A percentile compares a stretch with the other conserved stretches of the same genome.
Evolutionary conservation across 2,888 invertebrate species (phyloP).

Genomic region (Quadriops clusia): DNA sequence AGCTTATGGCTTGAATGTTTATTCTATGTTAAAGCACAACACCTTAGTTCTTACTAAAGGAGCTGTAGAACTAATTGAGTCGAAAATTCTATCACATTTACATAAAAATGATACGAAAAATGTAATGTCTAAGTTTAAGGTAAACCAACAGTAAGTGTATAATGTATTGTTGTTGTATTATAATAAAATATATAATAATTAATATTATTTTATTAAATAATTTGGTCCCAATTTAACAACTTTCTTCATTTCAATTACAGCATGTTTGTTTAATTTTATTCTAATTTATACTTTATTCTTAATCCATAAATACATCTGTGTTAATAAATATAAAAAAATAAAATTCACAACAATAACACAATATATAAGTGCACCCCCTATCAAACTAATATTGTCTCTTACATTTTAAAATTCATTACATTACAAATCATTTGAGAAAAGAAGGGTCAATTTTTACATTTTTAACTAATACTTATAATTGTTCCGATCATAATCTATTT

Average conservation of each 20-base stretch:
- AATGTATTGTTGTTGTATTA: not conserved
- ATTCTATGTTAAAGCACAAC: constrained; percentile 93
- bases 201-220: constrained; percentile 5
- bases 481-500: too few species aligned
- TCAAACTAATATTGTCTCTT: not conserved
- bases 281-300: not conserved
- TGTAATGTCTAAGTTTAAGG: constrained; percentile 41
- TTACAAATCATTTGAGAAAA: constrained; percentile 1
- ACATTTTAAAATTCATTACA: not conserved
- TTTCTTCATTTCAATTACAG: too few species aligned
- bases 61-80: constrained; percentile 77
- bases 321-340: not conserved
- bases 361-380: not conserved
- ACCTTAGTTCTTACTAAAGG: constrained; percentile 77
- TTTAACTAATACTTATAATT: too few species aligned
- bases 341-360: constrained; percentile 2
- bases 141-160: constrained; percentile 42
- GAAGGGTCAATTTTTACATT: too few species aligned
- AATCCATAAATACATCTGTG: not conserved
- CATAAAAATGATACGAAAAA: constrained; percentile 45
- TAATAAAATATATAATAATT: constrained; percentile 10
- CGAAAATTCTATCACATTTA: constrained; percentile 57
- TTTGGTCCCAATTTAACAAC: constrained; percentile 13
- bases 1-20: constrained; percentile 88
- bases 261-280: constrained; percentile 1